These are phyloP conservation scores for Aphodius granarius DNA, from an alignment of 2,888 invertebrate genomes.

Conservation along the genomic window DNA sequence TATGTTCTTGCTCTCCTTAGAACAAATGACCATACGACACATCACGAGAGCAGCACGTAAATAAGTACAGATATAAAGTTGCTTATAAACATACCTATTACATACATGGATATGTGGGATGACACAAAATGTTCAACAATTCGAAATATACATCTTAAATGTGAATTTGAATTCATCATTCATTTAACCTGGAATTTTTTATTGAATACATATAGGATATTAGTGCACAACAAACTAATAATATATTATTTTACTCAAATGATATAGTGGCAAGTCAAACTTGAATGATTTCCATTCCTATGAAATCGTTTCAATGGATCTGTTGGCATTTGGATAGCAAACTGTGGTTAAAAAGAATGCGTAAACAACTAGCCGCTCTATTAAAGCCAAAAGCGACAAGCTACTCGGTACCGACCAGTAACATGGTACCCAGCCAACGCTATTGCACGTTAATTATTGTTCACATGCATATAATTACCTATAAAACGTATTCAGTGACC, in stretches of 20 bases:
- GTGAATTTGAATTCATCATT: no score
- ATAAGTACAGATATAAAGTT: no score
- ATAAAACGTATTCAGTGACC: not conserved
- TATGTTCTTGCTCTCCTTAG: not conserved
- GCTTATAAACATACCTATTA: no score
- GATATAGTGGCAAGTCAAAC: not conserved
- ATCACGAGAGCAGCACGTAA: not conserved
- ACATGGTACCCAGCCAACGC: not conserved
- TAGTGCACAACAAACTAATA: no score
- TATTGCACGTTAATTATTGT: not conserved
- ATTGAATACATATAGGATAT: no score
- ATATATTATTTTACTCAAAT: not conserved
- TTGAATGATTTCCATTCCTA: not conserved
- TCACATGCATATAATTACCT: not conserved
- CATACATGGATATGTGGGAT: no score
- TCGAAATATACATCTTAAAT: no score
- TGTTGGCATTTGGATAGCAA: not conserved
- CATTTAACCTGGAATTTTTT: no score
- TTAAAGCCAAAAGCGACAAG: not conserved
- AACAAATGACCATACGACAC: not conserved
- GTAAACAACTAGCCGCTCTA: not conserved
- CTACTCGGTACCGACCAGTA: not conserved
- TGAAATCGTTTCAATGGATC: not conserved
- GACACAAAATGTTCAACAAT: no score
- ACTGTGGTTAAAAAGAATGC: not conserved